A percentile compares a stretch with the other conserved stretches of the same genome.
Conservation (phyloP, 2,113 vertebrate species). For the Psophia crepitans region DNA sequence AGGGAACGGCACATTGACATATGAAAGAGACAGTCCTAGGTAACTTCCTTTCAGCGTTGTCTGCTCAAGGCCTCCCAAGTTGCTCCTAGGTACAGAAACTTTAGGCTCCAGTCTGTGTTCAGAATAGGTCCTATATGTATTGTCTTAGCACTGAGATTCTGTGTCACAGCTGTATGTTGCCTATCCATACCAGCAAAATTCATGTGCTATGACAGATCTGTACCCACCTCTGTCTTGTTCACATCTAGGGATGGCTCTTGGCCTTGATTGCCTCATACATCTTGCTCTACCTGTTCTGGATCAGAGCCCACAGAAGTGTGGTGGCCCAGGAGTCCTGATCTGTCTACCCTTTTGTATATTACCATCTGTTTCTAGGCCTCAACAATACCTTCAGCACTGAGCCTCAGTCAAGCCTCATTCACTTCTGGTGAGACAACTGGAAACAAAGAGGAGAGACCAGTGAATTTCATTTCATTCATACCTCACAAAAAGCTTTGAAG, state of each 20-base stretch:
- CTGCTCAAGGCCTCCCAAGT: background rate
- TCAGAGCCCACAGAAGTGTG: background rate
- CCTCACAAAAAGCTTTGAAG: background rate
- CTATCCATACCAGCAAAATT: background rate
- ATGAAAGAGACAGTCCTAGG: background rate
- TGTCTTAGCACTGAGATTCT: background rate
- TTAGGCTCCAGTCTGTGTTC: background rate
- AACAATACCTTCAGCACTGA: background rate
- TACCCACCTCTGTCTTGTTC: background rate
- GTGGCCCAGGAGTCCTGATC: background rate
- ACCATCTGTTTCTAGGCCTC: background rate
- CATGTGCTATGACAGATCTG: background rate
- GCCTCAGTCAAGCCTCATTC: background rate
- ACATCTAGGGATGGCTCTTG: background rate
- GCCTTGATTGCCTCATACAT: background rate
- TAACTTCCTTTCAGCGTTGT: background rate
- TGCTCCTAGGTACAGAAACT: background rate
- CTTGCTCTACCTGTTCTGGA: background rate
- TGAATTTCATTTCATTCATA: background rate
- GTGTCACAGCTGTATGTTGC: background rate
- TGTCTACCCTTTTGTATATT: background rate
- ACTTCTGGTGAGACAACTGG: background rate
- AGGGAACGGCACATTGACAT: fast-evolving
- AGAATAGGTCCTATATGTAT: background rate
- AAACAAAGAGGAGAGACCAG: background rate